Percentiles rank a stretch among this genome's conserved stretches.
These are phyloP conservation scores for Augiades crinisus DNA, from an alignment of 2,888 invertebrate species.

Conservation along the genomic window DNA sequence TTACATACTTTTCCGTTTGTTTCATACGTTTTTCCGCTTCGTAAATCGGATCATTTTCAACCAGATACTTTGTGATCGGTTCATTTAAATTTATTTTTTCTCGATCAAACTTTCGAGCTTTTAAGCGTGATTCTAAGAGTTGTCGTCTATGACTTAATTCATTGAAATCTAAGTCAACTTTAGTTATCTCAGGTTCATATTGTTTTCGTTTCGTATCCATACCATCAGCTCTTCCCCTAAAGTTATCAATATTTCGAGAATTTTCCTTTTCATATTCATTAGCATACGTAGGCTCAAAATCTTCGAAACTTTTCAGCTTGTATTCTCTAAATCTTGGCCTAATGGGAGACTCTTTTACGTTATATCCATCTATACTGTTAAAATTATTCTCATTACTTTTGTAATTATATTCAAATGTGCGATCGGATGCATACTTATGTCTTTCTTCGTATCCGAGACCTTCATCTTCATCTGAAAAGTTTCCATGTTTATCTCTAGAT, in stretches of 20 bases:
- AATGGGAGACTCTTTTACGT: constrained; percentile 82
- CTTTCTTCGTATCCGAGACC: constrained; percentile 88
- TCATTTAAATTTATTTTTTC: constrained; percentile 59
- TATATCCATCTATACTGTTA: constrained; percentile 63
- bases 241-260: constrained; percentile 56
- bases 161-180: constrained; percentile 70
- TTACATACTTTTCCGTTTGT: constrained; percentile 79
- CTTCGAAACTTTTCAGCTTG: constrained; percentile 75
- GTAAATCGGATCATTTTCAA: constrained; percentile 74
- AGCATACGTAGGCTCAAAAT: constrained; percentile 75
- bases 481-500: constrained; percentile 70
- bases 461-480: constrained; percentile 89
- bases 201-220: constrained; percentile 83
- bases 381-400: constrained; percentile 71
- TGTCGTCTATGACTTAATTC: constrained; percentile 88
- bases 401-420: constrained; percentile 67
- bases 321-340: constrained; percentile 83
- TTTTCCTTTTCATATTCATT: constrained; percentile 50
- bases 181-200: constrained; percentile 59
- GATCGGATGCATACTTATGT: constrained; percentile 58
- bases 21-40: constrained; percentile 71
- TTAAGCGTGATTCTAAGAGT: constrained; percentile 87
- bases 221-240: constrained; percentile 84
- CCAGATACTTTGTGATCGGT: constrained; percentile 64
- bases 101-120: constrained; percentile 79